These are phyloP conservation scores for Cichladusa arquata DNA, from an alignment of 2,113 vertebrate species.

Conservation along the genomic window DNA sequence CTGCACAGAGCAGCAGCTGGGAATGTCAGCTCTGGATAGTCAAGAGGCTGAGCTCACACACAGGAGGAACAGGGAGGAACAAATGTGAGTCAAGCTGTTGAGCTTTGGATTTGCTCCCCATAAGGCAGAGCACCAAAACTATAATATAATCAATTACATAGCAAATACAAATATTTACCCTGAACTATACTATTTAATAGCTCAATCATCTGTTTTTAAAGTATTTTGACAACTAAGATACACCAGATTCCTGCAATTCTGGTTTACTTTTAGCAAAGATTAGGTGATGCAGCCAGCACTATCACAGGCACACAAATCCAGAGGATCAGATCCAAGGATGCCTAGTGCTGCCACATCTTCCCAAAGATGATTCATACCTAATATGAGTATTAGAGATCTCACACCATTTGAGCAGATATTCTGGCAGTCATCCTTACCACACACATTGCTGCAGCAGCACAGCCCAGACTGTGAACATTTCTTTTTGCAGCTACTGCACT, in stretches of 20 bases:
- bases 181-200: background rate
- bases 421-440: background rate
- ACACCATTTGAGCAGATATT: background rate
- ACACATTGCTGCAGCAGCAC: background rate
- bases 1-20: background rate
- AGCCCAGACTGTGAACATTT: background rate
- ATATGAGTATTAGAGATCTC: background rate
- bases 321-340: background rate
- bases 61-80: background rate
- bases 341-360: background rate
- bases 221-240: background rate
- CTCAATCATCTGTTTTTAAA: background rate
- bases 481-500: background rate
- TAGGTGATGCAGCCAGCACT: background rate
- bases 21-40: background rate
- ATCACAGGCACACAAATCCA: background rate
- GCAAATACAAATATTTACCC: background rate
- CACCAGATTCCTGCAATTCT: background rate
- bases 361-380: background rate
- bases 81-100: background rate
- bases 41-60: background rate
- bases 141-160: background rate
- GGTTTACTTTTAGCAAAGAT: background rate
- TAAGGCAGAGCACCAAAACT: background rate
- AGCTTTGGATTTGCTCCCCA: background rate